Conservation (phyloP, 2,888 invertebrate genomes). For the Drosophila robusta region DNA sequence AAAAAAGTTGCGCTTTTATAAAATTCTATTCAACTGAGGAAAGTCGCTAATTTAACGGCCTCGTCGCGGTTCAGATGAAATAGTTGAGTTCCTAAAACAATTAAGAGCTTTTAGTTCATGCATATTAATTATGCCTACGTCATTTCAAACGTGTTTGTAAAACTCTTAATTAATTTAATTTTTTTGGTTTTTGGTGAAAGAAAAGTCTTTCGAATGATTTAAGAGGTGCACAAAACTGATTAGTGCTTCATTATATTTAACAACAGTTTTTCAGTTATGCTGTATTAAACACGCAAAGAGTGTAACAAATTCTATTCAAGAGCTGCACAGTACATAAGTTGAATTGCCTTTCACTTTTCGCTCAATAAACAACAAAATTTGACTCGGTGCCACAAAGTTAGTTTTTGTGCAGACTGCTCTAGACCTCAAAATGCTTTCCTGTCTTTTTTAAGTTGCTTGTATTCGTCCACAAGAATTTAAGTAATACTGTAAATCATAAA, state of each 20-base stretch:
- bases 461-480: constrained; percentile 1
- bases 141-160: constrained; percentile 27
- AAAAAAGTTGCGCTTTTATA: too few relatives aligned
- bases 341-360: constrained; percentile 62
- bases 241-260: constrained; percentile 53
- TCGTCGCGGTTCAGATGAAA: constrained; percentile 36
- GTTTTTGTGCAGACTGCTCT: constrained; percentile 5
- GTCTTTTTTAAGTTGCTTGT: constrained; percentile 2
- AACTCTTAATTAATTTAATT: constrained; percentile 9
- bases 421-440: constrained; percentile 6
- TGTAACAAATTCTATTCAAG: constrained; percentile 72
- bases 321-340: constrained; percentile 34
- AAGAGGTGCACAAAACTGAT: constrained; percentile 45
- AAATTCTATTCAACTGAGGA: too few relatives aligned
- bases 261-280: constrained; percentile 47
- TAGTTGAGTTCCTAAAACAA: constrained; percentile 45
- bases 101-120: constrained; percentile 26
- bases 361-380: constrained; percentile 61
- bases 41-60: constrained; percentile 24
- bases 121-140: constrained; percentile 21
- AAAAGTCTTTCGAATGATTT: constrained; percentile 26
- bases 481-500: constrained; percentile 13
- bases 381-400: constrained; percentile 11
- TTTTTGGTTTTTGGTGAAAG: constrained; percentile 25
- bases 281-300: constrained; percentile 71